Evolutionary conservation across 1,140 invertebrate genomes (phyloP).

Genomic region (Ruditapes philippinarum): DNA sequence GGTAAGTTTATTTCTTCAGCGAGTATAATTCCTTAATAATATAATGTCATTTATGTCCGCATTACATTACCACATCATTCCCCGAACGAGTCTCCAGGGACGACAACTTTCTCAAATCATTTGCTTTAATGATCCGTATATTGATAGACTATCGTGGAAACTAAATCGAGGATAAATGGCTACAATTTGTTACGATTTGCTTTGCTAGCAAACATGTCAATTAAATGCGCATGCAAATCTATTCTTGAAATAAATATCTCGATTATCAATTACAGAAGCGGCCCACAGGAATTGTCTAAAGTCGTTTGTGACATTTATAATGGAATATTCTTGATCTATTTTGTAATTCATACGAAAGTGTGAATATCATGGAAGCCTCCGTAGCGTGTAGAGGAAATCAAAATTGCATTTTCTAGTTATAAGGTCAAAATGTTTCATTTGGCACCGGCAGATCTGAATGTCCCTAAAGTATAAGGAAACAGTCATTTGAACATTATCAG

Average conservation of each 20-base stretch:
- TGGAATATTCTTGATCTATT: constrained; percentile 67
- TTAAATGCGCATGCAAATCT: constrained; percentile 67
- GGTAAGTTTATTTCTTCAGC: constrained; percentile 53
- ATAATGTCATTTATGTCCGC: constrained; percentile 65
- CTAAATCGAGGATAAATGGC: constrained; percentile 64
- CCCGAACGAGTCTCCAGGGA: constrained; percentile 11
- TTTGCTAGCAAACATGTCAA: constrained; percentile 61
- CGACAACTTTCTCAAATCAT: constrained; percentile 57
- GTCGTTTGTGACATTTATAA: constrained; percentile 65
- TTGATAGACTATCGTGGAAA: constrained; percentile 59
- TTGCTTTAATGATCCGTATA: constrained; percentile 61
- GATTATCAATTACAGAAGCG: constrained; percentile 64
- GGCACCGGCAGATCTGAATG: background rate
- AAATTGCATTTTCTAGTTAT: constrained; percentile 65
- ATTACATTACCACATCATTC: constrained; percentile 51
- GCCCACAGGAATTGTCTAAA: constrained; percentile 57
- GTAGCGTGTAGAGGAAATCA: constrained; percentile 66
- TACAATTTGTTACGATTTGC: constrained; percentile 67
- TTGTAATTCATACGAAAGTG: constrained; percentile 66
- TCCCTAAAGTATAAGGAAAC: background rate
- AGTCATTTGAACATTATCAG: constrained; percentile 40
- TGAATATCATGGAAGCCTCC: constrained; percentile 53
- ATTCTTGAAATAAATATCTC: constrained; percentile 65
- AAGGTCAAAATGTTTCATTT: constrained; percentile 68
- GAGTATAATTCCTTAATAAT: constrained; percentile 59